Evolutionary conservation across 2,888 invertebrate genomes (phyloP).

Genomic region (Leucophenga maculata): DNA sequence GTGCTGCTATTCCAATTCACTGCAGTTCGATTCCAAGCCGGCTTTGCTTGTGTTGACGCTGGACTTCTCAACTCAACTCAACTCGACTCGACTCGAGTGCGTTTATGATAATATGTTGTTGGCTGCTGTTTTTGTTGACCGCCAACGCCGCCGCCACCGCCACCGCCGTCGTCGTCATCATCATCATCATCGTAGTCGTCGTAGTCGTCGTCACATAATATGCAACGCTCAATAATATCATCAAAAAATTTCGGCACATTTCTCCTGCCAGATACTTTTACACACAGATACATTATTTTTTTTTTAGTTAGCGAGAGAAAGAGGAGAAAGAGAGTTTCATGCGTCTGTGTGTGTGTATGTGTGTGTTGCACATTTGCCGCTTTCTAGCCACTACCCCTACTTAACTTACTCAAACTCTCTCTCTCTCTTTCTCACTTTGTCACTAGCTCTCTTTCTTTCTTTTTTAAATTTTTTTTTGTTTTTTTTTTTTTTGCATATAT

Average conservation of each 20-base stretch:
- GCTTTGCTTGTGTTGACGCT: conserved; percentile 4
- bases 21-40: neutral
- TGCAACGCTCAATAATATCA: conserved; percentile 14
- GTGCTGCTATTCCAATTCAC: neutral
- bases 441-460: neutral
- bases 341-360: neutral
- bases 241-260: conserved; percentile 42
- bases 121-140: conserved; percentile 29
- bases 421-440: conserved; percentile 8
- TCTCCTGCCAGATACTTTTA: conserved; percentile 42
- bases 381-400: conserved; percentile 52
- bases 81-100: conserved; percentile 1
- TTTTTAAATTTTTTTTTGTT: neutral
- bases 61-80: neutral
- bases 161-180: neutral
- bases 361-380: neutral
- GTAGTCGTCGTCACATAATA: conserved; percentile 31
- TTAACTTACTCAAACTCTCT: conserved; percentile 53
- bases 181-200: neutral
- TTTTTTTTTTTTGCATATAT: neutral
- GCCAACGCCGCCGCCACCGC: no score
- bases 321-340: neutral
- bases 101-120: conserved; percentile 35
- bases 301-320: neutral
- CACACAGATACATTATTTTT: conserved; percentile 3